Evolutionary conservation across 2,113 vertebrate species (phyloP).

Genomic region (Baryphthengus martii): DNA sequence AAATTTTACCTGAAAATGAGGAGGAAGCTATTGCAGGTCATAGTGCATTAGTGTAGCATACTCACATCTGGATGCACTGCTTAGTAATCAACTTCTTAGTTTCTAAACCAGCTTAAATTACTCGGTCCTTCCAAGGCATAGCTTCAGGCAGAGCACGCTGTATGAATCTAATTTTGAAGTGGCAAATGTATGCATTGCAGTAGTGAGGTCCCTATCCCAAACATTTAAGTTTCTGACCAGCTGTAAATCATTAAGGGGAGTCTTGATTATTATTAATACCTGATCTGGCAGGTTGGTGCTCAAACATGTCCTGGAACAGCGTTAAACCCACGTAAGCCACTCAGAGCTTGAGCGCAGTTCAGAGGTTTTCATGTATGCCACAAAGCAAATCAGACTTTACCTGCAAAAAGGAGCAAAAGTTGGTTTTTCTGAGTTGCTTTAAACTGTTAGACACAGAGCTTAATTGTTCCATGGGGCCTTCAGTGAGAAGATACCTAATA

Average conservation of each 20-base stretch:
- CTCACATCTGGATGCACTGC: conserved; percentile 2
- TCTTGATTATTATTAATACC: conserved; percentile 46
- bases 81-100: not conserved
- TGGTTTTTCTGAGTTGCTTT: not conserved
- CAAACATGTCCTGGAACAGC: not conserved
- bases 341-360: not conserved
- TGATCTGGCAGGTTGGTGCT: conserved; percentile 12
- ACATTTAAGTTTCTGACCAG: conserved; percentile 16
- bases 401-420: not conserved
- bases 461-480: not conserved
- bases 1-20: not conserved
- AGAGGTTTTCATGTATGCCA: not conserved
- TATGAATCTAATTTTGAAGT: conserved; percentile 25
- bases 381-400: not conserved
- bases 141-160: conserved; percentile 21
- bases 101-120: conserved; percentile 29
- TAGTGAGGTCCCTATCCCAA: conserved; percentile 25
- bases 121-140: not conserved
- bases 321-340: not conserved
- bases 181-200: conserved; percentile 10
- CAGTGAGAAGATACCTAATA: not conserved
- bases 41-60: not conserved
- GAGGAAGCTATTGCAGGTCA: not conserved
- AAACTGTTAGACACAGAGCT: not conserved
- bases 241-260: conserved; percentile 46